Conservation (phyloP, 2,113 vertebrate species). For the Laterallus jamaicensis region DNA sequence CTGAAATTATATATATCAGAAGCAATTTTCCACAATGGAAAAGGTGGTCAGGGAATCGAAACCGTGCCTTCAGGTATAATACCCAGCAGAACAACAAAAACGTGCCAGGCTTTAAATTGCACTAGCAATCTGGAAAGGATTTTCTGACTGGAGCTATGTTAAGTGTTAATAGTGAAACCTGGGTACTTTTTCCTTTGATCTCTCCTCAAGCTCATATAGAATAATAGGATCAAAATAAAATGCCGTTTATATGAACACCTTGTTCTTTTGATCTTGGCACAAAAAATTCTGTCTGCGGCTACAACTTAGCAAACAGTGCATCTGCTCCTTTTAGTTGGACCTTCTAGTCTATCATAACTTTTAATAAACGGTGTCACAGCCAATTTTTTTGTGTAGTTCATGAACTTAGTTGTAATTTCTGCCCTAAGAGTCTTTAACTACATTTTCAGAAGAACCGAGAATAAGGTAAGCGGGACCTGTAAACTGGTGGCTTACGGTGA, state of each 20-base stretch:
- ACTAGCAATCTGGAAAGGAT: conserved; percentile 76
- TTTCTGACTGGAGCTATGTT: conserved; percentile 70
- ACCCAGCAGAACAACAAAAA: conserved; percentile 50
- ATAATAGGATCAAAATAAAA: conserved; percentile 77
- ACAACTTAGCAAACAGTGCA: neutral
- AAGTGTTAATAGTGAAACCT: conserved; percentile 75
- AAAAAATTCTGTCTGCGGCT: conserved; percentile 40
- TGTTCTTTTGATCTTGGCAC: conserved; percentile 76
- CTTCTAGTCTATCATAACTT: conserved; percentile 26
- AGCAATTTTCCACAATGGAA: conserved; percentile 50
- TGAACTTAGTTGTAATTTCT: conserved; percentile 19
- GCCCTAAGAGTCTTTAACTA: neutral
- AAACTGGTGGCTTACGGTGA: neutral
- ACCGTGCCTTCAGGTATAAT: conserved; percentile 55
- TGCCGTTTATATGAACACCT: conserved; percentile 70
- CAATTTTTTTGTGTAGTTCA: conserved; percentile 9
- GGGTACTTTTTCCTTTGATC: conserved; percentile 73
- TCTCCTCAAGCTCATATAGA: conserved; percentile 65
- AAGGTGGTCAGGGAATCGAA: conserved; percentile 60
- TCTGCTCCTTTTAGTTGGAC: conserved; percentile 31
- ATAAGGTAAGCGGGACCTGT: neutral
- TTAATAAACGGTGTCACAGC: conserved; percentile 19
- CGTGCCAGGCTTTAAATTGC: conserved; percentile 68
- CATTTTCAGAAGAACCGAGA: neutral
- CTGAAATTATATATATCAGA: conserved; percentile 21